These are phyloP conservation scores for Hypotaenidia okinawae DNA, from an alignment of 2,797 vertebrate species.

Conservation along the genomic window DNA sequence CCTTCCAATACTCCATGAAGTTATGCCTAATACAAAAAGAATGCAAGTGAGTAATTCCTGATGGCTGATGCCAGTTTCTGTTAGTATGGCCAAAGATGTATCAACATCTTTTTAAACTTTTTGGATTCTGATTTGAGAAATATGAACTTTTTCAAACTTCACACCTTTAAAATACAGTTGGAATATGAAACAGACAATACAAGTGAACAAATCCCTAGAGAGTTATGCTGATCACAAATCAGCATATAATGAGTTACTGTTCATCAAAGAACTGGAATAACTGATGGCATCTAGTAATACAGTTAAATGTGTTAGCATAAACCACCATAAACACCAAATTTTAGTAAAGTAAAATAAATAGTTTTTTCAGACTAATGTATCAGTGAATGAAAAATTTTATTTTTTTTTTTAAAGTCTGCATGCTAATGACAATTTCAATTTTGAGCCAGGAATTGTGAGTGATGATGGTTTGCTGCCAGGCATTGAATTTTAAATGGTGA, in stretches of 20 bases:
- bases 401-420: not conserved
- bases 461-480: slow-evolving; percentile 22
- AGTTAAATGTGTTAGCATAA: not conserved
- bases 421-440: slow-evolving; percentile 5
- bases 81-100: not conserved
- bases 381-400: slow-evolving; percentile 12
- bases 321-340: slow-evolving; percentile 11
- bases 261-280: not conserved
- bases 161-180: not conserved
- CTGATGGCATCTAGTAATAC: not conserved
- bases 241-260: not conserved
- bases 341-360: not conserved
- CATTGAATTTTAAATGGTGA: slow-evolving; percentile 27
- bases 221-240: not conserved
- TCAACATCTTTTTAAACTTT: not conserved
- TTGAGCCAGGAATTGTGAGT: slow-evolving; percentile 33
- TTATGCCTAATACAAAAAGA: not conserved
- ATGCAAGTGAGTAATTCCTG: not conserved
- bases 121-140: not conserved
- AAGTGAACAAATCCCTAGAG: not conserved
- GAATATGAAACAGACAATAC: not conserved
- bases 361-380: slow-evolving; percentile 32
- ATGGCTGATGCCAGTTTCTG: not conserved
- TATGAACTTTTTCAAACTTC: not conserved
- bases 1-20: not conserved